phyloP scores from a whole-genome alignment of 2,797 vertebrate species.

The Melopsittacus undulatus region DNA sequence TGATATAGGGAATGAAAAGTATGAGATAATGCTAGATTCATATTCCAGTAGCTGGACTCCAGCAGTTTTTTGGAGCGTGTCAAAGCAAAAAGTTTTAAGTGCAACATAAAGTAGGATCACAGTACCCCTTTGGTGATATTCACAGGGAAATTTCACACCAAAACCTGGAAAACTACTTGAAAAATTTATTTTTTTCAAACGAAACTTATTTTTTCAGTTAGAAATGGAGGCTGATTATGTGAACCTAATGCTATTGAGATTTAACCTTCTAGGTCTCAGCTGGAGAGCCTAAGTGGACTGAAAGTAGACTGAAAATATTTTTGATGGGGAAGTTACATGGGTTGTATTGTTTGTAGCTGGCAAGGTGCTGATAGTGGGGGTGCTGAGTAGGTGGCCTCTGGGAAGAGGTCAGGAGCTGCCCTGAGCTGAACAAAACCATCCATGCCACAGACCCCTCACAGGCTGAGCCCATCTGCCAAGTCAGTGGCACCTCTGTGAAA shows the following conservation, averaged over 20 bases:
- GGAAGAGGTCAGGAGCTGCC: background rate
- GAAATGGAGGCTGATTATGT: background rate
- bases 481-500: background rate
- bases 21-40: background rate
- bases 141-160: background rate
- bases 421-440: background rate
- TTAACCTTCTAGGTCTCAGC: background rate
- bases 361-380: background rate
- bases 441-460: fast-evolving
- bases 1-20: background rate
- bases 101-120: background rate
- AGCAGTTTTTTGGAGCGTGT: background rate
- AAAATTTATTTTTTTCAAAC: background rate
- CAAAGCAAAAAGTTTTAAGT: background rate
- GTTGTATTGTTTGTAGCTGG: background rate
- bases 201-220: background rate
- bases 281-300: background rate
- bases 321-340: background rate
- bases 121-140: background rate
- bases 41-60: background rate
- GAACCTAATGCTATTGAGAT: background rate
- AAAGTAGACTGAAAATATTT: background rate
- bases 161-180: background rate
- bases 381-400: background rate
- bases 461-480: background rate